Conservation (phyloP, 2,888 invertebrate genomes). For the Hemicrepidius hirtus region DNA sequence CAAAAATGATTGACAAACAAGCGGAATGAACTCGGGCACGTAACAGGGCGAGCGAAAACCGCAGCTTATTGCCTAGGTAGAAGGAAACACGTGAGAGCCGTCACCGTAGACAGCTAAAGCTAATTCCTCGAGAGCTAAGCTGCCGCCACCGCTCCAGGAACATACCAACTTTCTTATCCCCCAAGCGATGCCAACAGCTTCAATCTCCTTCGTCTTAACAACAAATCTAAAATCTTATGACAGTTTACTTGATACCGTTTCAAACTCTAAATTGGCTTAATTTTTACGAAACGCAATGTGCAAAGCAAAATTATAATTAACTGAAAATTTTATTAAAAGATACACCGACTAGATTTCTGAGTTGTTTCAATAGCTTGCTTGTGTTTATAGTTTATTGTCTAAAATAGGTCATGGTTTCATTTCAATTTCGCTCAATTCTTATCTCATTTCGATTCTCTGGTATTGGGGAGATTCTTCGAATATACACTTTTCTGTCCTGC, state of each 20-base stretch:
- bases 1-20: slow-evolving; percentile 52
- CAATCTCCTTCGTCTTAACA: slow-evolving; percentile 23
- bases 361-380: no score
- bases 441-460: no score
- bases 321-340: no score
- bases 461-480: no score
- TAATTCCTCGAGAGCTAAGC: slow-evolving; percentile 49
- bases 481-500: no score
- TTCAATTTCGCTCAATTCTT: no score
- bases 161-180: slow-evolving; percentile 40
- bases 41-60: slow-evolving; percentile 47
- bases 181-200: slow-evolving; percentile 35
- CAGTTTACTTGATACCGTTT: slow-evolving; percentile 24
- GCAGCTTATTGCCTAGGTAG: slow-evolving; percentile 51
- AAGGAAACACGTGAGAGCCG: slow-evolving; percentile 52
- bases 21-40: slow-evolving; percentile 44
- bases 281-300: no score
- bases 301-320: no score
- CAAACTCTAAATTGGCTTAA: slow-evolving; percentile 5
- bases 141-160: slow-evolving; percentile 23
- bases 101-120: slow-evolving; percentile 51
- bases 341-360: no score
- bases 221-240: slow-evolving; percentile 40
- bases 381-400: no score
- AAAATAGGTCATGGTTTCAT: no score